Base-by-base conservation (phyloP, 2,797 vertebrate species). In the Knipowitschia caucasica region DNA sequence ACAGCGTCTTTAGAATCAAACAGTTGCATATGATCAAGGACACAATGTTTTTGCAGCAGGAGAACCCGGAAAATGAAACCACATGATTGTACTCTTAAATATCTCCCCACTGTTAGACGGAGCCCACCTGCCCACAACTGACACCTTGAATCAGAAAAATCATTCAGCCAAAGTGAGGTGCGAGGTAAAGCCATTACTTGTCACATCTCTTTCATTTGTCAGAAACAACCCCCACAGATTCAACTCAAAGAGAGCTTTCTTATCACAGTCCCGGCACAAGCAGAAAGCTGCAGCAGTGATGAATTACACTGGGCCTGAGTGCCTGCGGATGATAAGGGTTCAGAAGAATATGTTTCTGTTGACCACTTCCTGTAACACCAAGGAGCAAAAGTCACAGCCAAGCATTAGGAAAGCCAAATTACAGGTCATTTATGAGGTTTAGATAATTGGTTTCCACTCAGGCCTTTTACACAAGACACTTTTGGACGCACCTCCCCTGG, bases 151-250 rank as follows among this genome's bases (percentile, higher is more conserved):
- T 56, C 33, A 47, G 36, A 40, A 42, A 39, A 50, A 35, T 49
- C 45, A 44, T 3, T 21, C n/a, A 9, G n/a, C 17, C 14, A 46
- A 60, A 62, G 24, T 10, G 17, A 58, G 35, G 56, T 54, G 42
- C 30, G 42, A 34, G 36, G 47, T 52, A 27, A 18, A 39, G 24
- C 21, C 50, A 21, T 51, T 56, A 53, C 35, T 27, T 46, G 44
- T 56, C 38, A 35, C 7, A 50, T 29, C 14, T 40, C 27, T 34
- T 50, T 34, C 33, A 27, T 54, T 60, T 38, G 21, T 55, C 26
- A 39, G 25, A 27, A 34, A 18, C 15, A 35, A 15, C 26, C 36
- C 11, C 29, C 31, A 0, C n/a, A 42, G 17, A 12, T 23, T 27
- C 27, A 25, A 47, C n/a, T 55, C 9, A 10, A 58, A 56, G 40